Conservation (phyloP, 2,113 vertebrate genomes). For the Seriola rivoliana region DNA sequence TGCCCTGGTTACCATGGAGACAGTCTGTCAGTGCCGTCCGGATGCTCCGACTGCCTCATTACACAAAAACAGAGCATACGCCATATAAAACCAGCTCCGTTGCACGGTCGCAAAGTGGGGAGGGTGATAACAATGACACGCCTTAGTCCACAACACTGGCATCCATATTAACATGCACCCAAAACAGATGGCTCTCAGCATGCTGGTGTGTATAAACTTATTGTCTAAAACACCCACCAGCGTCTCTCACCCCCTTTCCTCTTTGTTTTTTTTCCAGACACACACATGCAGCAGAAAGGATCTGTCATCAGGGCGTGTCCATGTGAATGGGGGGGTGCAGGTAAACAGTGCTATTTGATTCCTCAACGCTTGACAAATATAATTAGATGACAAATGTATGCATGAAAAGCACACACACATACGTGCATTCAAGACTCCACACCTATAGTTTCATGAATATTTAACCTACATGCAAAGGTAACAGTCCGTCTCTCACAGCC, state of each 20-base stretch:
- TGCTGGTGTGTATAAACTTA: constrained; percentile 22
- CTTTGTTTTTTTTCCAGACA: not conserved
- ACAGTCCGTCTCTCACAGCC: constrained; percentile 24
- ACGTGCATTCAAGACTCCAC: constrained; percentile 7
- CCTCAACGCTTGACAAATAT: constrained; percentile 8
- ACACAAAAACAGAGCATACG: constrained; percentile 62
- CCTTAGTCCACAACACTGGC: constrained; percentile 45
- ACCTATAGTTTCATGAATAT: not conserved
- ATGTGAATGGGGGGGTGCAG: constrained; percentile 28
- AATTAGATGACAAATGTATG: constrained; percentile 29
- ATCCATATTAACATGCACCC: constrained; percentile 47
- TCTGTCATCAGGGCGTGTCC: constrained; percentile 69
- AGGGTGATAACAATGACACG: constrained; percentile 63
- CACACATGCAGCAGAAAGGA: constrained; percentile 42
- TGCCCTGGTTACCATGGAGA: constrained; percentile 82
- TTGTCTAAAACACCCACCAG: constrained; percentile 46
- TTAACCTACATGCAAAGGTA: constrained; percentile 51
- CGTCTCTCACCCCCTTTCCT: constrained; percentile 24
- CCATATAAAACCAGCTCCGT: constrained; percentile 53
- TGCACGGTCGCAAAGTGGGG: constrained; percentile 36
- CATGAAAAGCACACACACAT: constrained; percentile 42
- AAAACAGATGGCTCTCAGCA: constrained; percentile 62
- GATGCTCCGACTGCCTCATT: constrained; percentile 55
- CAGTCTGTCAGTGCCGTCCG: constrained; percentile 67
- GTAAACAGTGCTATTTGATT: constrained; percentile 34